These are phyloP conservation scores for Pissodes strobi DNA, from an alignment of 1,140 invertebrate genomes.

Conservation along the genomic window DNA sequence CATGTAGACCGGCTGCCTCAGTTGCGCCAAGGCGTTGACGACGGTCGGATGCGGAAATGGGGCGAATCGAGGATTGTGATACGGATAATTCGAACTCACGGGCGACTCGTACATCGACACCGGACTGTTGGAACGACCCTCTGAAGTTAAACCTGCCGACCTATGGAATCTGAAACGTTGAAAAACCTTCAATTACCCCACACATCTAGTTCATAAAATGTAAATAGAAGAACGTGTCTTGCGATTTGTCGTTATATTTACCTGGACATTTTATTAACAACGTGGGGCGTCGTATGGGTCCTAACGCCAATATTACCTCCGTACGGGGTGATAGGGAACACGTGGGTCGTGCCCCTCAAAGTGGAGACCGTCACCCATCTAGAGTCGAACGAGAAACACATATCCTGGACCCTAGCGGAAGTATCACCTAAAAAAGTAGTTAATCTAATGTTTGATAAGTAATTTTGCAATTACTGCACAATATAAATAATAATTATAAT, in stretches of 20 bases:
- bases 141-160: conserved; percentile 84
- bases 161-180: conserved; percentile 81
- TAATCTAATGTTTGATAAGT: too few relatives aligned
- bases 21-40: conserved; percentile 79
- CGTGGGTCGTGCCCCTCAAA: conserved; percentile 93
- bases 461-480: too few relatives aligned
- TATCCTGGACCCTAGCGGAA: conserved; percentile 83
- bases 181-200: too few relatives aligned
- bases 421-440: conserved; percentile 70
- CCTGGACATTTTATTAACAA: conserved; percentile 89
- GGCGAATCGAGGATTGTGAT: conserved; percentile 85
- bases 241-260: neutral
- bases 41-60: conserved; percentile 85
- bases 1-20: conserved; percentile 72
- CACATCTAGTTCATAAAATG: too few relatives aligned
- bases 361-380: conserved; percentile 96
- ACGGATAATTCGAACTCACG: conserved; percentile 67
- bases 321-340: conserved; percentile 97
- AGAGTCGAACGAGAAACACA: conserved; percentile 87
- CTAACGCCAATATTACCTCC: conserved; percentile 88
- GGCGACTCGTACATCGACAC: conserved; percentile 59
- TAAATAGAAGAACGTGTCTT: neutral
- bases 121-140: conserved; percentile 78
- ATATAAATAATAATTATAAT: too few relatives aligned
- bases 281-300: conserved; percentile 89